A percentile compares a stretch with the other conserved stretches of the same genome.
These are phyloP conservation scores for Dromococcyx pavoninus DNA, from an alignment of 2,797 vertebrate species.

Conservation along the genomic window DNA sequence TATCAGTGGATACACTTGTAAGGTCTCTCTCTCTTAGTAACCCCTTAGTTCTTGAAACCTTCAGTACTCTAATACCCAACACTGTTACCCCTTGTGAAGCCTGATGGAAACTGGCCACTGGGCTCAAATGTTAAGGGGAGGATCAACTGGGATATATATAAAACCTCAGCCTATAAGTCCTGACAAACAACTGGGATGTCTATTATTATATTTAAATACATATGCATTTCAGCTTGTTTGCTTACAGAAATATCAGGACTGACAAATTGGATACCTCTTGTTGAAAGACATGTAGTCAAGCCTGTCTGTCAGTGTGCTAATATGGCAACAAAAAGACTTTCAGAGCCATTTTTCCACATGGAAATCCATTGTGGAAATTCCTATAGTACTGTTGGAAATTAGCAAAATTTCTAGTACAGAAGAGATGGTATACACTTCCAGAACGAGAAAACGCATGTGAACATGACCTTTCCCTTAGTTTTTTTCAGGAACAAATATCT, in stretches of 20 bases:
- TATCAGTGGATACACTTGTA: not conserved
- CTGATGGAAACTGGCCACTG: not conserved
- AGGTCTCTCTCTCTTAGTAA: not conserved
- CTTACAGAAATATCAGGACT: not conserved
- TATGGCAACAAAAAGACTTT: not conserved
- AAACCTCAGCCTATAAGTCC: not conserved
- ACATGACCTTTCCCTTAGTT: conserved; percentile 22
- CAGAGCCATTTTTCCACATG: not conserved
- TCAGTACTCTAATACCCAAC: not conserved
- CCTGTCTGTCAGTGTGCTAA: not conserved
- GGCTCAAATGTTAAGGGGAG: not conserved
- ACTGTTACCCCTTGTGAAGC: not conserved
- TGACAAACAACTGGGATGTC: not conserved
- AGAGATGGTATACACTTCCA: not conserved
- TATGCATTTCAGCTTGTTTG: not conserved
- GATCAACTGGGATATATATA: not conserved
- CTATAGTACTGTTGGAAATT: not conserved
- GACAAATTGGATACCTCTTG: not conserved
- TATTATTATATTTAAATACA: not conserved
- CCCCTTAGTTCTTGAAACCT: not conserved
- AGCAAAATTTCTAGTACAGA: not conserved
- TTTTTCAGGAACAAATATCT: conserved; percentile 15
- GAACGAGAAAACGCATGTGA: not conserved
- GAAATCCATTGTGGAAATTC: conserved; percentile 5
- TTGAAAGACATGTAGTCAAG: not conserved